Evolutionary conservation across 2,888 invertebrate genomes (phyloP), one percentile per base, ranked within the genome.

Genomic region (Apocheima hispidaria): DNA sequence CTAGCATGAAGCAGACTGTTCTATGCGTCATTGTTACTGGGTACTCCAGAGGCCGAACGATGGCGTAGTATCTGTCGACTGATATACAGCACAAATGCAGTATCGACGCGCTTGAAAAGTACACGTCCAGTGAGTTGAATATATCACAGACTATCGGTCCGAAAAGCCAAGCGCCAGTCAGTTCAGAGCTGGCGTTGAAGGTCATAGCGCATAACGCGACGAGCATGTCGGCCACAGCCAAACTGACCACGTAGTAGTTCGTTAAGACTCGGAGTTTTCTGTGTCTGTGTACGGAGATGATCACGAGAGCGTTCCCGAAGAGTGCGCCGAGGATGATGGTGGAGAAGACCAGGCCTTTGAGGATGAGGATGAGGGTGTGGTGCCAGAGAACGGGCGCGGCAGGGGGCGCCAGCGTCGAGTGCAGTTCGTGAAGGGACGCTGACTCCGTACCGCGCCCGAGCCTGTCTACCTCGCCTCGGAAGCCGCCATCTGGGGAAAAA

Each of bases 11-110:
- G 58, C 96, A 95, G 2, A 96, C 96, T 4, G 96, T 96, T 71
- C 94, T 93, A 76, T 96, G 95, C 0, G 98, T 98, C 97, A 98
- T 98, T 57, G 97, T 97, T 38, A 97, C 95, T 10, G 98, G 97
- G 84, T 99, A 98, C 83, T 98, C 97, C 67, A 98, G 91, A 2
- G 98, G 98, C 71, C 97, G 95, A 61, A 98, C 97, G 69, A 98
- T 98, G 52, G 98, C 98, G 84, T 97, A 97, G 83, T 96, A 97
- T 70, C 98, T 94, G 83, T 98, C 98, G 56, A 98, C 97, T 72
- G 97, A 97, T 84, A 99, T 99, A 88, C 98, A 98, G 83, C 98
- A 98, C 53, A 99, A 93, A 84, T 99, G 98, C 49, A 98, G 94
- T 64, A 99, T 98, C 65, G 97, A 98, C 5, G 98, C 98, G 52